Evolutionary conservation across 1,140 invertebrate species (phyloP).

Genomic region (Phenacoccus solenopsis): DNA sequence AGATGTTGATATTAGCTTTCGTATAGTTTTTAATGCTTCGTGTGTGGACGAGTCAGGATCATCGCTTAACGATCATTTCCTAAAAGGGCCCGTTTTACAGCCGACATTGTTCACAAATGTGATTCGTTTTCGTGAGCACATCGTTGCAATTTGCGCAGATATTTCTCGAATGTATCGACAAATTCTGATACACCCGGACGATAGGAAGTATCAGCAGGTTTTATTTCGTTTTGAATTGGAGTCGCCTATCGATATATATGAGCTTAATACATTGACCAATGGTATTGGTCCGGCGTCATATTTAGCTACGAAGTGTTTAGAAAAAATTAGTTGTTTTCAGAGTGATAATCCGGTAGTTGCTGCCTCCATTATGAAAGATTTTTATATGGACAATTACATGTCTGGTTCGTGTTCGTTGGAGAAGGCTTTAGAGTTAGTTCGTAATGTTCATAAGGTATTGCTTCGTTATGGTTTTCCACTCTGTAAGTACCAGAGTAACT

Average conservation of each 20-base stretch:
- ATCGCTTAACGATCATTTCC: conserved; percentile 32
- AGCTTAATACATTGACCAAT: conserved; percentile 33
- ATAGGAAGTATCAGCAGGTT: conserved; percentile 27
- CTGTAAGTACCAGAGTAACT: not conserved
- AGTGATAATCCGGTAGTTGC: conserved; percentile 28
- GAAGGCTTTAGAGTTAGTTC: not conserved
- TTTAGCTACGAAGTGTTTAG: conserved; percentile 30
- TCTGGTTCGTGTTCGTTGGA: not conserved
- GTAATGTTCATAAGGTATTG: conserved; percentile 10
- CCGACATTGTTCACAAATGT: conserved; percentile 29
- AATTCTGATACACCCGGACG: conserved; percentile 28
- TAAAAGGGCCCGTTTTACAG: conserved; percentile 25
- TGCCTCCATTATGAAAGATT: conserved; percentile 30
- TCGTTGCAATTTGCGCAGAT: conserved; percentile 30
- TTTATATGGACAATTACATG: conserved; percentile 36
- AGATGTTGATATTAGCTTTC: conserved; percentile 24
- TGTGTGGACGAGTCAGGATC: conserved; percentile 24
- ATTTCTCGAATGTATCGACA: conserved; percentile 35
- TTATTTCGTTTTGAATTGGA: conserved; percentile 27
- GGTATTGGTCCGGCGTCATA: conserved; percentile 31
- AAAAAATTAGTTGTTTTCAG: conserved; percentile 26
- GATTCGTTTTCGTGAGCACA: conserved; percentile 28
- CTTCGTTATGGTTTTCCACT: not conserved
- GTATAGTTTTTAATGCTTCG: conserved; percentile 33
- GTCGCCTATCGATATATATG: conserved; percentile 26